Evolutionary conservation across 23 tunicate genomes (phyloP).

Genomic region (Diplosoma virens): DNA sequence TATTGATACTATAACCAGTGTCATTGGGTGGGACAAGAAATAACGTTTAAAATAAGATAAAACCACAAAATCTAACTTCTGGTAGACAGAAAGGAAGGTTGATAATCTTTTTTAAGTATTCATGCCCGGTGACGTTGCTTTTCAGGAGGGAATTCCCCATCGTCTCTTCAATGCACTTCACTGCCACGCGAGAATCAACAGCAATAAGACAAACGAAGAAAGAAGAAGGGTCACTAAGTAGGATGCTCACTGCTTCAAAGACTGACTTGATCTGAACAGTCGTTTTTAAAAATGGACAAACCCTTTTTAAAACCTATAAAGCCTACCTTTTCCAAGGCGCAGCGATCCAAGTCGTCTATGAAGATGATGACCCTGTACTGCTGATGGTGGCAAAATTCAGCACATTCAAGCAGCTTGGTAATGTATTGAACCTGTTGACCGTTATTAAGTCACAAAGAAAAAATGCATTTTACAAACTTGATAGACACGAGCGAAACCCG

Average conservation of each 20-base stretch:
- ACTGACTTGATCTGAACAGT: constrained; percentile 57
- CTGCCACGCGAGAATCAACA: constrained; percentile 62
- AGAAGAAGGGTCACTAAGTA: constrained; percentile 56
- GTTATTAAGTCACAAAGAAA: no score
- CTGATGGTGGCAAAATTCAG: constrained; percentile 44
- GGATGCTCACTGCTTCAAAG: constrained; percentile 66
- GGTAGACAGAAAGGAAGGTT: constrained; percentile 70
- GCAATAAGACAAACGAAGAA: constrained; percentile 68
- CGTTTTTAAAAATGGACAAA: no score
- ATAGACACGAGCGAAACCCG: no score
- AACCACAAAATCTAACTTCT: constrained; percentile 57
- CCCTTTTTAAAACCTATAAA: not conserved
- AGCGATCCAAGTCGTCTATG: constrained; percentile 76
- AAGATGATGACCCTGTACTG: constrained; percentile 65
- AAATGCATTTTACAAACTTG: no score
- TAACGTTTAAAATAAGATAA: no score
- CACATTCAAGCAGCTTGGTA: constrained; percentile 59
- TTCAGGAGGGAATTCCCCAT: constrained; percentile 41
- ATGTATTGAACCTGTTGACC: constrained; percentile 57
- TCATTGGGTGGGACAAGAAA: no score
- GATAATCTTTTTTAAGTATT: constrained; percentile 66
- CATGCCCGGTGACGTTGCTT: constrained; percentile 58
- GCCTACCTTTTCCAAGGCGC: constrained; percentile 59
- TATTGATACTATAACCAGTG: no score
- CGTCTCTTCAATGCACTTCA: constrained; percentile 58